A percentile compares a stretch with the other conserved stretches of the same genome.
phyloP scores from a whole-genome alignment of 2,113 vertebrate genomes.

The Trematocara macrostoma region DNA sequence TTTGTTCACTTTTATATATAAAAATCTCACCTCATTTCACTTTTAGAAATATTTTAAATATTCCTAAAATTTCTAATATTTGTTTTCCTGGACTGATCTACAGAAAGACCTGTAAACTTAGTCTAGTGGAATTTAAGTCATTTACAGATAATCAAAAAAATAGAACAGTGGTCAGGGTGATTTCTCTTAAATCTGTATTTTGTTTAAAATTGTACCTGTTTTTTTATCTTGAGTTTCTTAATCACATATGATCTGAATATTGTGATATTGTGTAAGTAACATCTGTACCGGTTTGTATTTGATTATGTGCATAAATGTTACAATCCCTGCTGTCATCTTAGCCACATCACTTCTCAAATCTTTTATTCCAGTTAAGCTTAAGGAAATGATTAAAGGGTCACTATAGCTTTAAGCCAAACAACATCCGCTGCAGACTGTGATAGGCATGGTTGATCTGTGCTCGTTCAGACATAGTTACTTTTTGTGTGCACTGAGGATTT shows the following conservation, averaged over 20 bases:
- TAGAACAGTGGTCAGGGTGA: not conserved
- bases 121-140: not conserved
- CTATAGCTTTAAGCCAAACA: constrained; percentile 5
- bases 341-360: not conserved
- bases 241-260: not conserved
- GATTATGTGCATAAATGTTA: not conserved
- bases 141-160: not conserved
- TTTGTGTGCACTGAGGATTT: constrained; percentile 29
- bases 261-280: not conserved
- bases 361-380: not conserved
- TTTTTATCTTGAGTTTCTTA: not conserved
- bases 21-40: not conserved
- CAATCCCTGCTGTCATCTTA: not conserved
- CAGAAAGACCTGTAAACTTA: not conserved
- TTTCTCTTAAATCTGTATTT: not conserved
- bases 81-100: not conserved
- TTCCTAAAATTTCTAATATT: not conserved
- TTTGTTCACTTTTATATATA: not conserved
- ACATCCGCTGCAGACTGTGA: not conserved
- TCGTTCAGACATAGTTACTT: not conserved
- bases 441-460: not conserved
- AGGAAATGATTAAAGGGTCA: not conserved
- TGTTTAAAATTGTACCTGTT: not conserved
- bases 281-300: not conserved
- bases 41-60: not conserved